Evolutionary conservation across 2,113 vertebrate genomes (phyloP).

Genomic region (Struthidea cinerea): DNA sequence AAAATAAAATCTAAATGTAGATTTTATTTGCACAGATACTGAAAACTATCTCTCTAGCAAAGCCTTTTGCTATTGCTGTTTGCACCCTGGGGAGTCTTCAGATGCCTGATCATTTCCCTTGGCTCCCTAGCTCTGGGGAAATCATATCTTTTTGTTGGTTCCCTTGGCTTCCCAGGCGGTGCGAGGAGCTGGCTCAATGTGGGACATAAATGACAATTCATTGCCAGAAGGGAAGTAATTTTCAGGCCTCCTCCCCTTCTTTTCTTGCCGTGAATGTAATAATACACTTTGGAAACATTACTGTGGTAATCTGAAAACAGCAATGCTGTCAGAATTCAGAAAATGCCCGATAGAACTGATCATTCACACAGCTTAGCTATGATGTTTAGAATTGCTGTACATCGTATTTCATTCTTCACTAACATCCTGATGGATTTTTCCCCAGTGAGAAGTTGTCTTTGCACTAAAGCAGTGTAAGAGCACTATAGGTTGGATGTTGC

Average conservation of each 20-base stretch:
- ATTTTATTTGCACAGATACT: slow-evolving; percentile 29
- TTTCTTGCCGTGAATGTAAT: slow-evolving; percentile 38
- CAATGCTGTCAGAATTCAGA: slow-evolving; percentile 27
- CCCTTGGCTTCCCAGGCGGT: slow-evolving; percentile 35
- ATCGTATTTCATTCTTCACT: slow-evolving; percentile 24
- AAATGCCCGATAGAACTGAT: slow-evolving; percentile 6
- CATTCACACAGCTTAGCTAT: not conserved
- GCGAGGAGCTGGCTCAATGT: not conserved
- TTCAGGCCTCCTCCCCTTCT: slow-evolving; percentile 26
- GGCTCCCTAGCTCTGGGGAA: slow-evolving; percentile 29
- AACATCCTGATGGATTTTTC: not conserved
- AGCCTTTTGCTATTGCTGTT: slow-evolving; percentile 43
- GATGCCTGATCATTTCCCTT: slow-evolving; percentile 39
- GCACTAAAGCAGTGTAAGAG: not conserved
- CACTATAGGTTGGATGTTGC: not conserved
- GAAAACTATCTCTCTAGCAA: not conserved
- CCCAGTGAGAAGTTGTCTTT: not conserved
- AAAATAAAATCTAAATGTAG: slow-evolving; percentile 26
- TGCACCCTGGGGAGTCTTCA: slow-evolving; percentile 17
- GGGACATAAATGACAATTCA: slow-evolving; percentile 38
- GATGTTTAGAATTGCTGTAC: not conserved
- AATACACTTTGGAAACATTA: slow-evolving; percentile 41
- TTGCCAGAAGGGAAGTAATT: slow-evolving; percentile 48
- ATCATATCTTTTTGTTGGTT: slow-evolving; percentile 39
- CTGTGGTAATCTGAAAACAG: slow-evolving; percentile 34